A percentile compares a stretch with the other conserved stretches of the same genome.
Evolutionary conservation across 1,140 invertebrate genomes (phyloP).

Genomic region (Drosophila eugracilis): DNA sequence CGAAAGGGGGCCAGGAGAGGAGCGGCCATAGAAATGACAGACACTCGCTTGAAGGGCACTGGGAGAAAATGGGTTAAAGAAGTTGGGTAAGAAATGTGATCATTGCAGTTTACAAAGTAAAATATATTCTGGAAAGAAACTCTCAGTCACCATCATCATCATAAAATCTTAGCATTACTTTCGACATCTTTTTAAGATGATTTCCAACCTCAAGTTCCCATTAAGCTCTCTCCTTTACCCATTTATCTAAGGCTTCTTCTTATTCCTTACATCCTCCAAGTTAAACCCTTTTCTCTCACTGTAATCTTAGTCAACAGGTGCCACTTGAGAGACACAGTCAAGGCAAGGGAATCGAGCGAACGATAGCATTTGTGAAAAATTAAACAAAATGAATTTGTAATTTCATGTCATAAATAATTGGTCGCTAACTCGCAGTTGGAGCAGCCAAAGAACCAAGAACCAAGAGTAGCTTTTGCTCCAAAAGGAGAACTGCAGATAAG

Average conservation of each 20-base stretch:
- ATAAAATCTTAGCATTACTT: too few relatives aligned
- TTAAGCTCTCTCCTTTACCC: too few relatives aligned
- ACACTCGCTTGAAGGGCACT: slow-evolving; percentile 11
- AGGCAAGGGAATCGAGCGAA: slow-evolving; percentile 4
- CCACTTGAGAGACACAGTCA: not conserved
- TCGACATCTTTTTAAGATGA: too few relatives aligned
- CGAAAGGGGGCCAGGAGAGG: slow-evolving; percentile 3
- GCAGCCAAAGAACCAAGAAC: slow-evolving; percentile 28
- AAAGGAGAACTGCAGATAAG: slow-evolving; percentile 37
- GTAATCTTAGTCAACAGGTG: slow-evolving; percentile 56
- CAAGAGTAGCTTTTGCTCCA: slow-evolving; percentile 38
- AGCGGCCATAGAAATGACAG: slow-evolving; percentile 40
- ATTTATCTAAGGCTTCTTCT: too few relatives aligned
- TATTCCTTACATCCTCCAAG: too few relatives aligned
- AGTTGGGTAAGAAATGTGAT: too few relatives aligned
- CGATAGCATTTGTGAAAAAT: slow-evolving; percentile 78
- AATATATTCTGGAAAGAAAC: too few relatives aligned
- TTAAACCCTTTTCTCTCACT: slow-evolving; percentile 1
- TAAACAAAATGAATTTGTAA: slow-evolving; percentile 85
- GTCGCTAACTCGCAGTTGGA: slow-evolving; percentile 72
- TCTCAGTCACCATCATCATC: too few relatives aligned
- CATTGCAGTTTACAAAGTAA: too few relatives aligned
- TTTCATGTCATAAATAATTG: slow-evolving; percentile 85
- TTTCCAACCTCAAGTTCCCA: too few relatives aligned
- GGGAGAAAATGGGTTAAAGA: slow-evolving; percentile 5